Conservation (phyloP, 2,113 vertebrate species). For the Girardinichthys multiradiatus region DNA sequence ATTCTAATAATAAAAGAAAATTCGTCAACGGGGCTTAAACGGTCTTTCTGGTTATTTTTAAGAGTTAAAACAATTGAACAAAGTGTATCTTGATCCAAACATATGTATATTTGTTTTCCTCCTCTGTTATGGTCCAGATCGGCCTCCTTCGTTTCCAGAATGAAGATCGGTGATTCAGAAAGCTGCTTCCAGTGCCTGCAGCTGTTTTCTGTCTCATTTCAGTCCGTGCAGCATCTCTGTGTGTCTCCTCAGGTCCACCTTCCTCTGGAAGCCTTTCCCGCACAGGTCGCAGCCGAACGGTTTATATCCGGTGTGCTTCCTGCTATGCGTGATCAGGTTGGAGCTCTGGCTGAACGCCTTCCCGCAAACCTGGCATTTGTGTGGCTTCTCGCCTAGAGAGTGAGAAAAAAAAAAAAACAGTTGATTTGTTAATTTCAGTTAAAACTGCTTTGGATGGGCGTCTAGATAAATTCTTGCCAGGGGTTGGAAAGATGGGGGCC, state of each 20-base stretch:
- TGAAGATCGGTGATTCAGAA: neutral
- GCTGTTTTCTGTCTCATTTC: slow-evolving; percentile 80
- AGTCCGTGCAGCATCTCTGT: slow-evolving; percentile 96
- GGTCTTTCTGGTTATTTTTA: no score
- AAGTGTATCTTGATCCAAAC: neutral
- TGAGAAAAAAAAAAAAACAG: neutral
- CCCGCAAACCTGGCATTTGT: slow-evolving; percentile 99
- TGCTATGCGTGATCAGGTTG: slow-evolving; percentile 98
- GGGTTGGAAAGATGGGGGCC: neutral
- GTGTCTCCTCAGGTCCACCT: slow-evolving; percentile 96
- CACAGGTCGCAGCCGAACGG: slow-evolving; percentile 97
- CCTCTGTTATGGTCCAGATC: no score
- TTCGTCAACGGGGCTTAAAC: neutral
- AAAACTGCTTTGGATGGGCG: no score
- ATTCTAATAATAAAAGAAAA: neutral
- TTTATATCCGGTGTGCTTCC: slow-evolving; percentile 98
- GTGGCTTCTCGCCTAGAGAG: slow-evolving; percentile 93
- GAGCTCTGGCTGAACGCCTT: slow-evolving; percentile 99
- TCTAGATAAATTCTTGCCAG: no score
- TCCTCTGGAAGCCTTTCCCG: slow-evolving; percentile 96
- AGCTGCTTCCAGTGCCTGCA: neutral
- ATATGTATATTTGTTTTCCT: neutral
- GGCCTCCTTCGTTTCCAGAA: no score
- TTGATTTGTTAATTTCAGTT: no score
- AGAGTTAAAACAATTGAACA: neutral